Conservation (phyloP, 2,888 invertebrate genomes). For the Rhodophaea formosa region DNA sequence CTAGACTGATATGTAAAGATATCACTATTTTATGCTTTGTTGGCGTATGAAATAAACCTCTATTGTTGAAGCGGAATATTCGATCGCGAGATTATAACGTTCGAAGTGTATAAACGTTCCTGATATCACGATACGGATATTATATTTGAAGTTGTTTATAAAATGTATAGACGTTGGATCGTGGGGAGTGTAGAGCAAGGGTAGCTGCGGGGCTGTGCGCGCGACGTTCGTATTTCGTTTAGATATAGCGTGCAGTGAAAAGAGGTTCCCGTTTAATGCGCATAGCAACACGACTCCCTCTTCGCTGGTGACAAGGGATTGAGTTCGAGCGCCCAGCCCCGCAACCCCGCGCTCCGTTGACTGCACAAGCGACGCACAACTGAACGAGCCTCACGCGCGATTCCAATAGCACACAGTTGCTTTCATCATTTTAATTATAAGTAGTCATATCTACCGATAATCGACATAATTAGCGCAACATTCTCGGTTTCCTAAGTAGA, state of each 20-base stretch:
- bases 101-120: slow-evolving; percentile 64
- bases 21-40: slow-evolving; percentile 81
- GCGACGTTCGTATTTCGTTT: slow-evolving; percentile 19
- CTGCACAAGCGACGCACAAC: slow-evolving; percentile 67
- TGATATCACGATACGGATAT: slow-evolving; percentile 62
- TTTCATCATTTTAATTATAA: slow-evolving; percentile 76
- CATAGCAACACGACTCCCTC: background rate
- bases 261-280: background rate
- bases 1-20: slow-evolving; percentile 81
- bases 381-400: slow-evolving; percentile 63
- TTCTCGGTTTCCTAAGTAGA: slow-evolving; percentile 77
- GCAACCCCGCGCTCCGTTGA: slow-evolving; percentile 26
- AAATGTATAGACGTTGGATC: slow-evolving; percentile 58
- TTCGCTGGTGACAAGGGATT: slow-evolving; percentile 3
- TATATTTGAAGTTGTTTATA: slow-evolving; percentile 66
- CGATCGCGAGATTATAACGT: slow-evolving; percentile 54
- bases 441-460: slow-evolving; percentile 71
- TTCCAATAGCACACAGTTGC: slow-evolving; percentile 71
- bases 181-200: slow-evolving; percentile 49
- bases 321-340: slow-evolving; percentile 19
- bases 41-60: slow-evolving; percentile 74
- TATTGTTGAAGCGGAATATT: slow-evolving; percentile 69
- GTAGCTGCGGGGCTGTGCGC: slow-evolving; percentile 31
- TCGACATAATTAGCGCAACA: slow-evolving; percentile 67
- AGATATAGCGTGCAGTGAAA: slow-evolving; percentile 3